Evolutionary conservation across 2,888 invertebrate species (phyloP).

Genomic region (Trachelus stipa): DNA sequence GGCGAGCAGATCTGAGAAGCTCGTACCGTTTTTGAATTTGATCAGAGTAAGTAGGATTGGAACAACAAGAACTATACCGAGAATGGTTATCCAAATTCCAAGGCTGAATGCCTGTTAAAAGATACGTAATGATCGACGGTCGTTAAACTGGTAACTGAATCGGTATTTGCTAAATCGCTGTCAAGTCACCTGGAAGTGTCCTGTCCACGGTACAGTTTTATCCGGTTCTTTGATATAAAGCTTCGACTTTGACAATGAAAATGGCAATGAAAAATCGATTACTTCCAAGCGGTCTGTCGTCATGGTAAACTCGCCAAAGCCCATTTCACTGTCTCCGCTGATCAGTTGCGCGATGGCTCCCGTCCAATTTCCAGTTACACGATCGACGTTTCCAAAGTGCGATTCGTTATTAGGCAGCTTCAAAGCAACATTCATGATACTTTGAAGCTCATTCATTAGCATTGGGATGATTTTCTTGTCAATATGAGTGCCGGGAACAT

Average conservation of each 20-base stretch:
- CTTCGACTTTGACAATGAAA: conserved; percentile 23
- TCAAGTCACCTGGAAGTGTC: conserved; percentile 37
- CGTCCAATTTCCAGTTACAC: conserved; percentile 26
- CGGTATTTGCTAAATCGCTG: no score
- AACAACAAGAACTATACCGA: conserved; percentile 9
- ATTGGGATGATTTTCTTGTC: no score
- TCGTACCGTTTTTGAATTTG: background rate
- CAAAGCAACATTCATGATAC: no score
- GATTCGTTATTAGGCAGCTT: conserved; percentile 15
- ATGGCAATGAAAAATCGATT: conserved; percentile 41
- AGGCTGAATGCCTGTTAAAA: conserved; percentile 11
- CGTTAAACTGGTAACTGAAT: background rate
- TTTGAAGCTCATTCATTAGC: no score
- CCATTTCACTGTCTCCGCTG: conserved; percentile 31
- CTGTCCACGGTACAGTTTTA: conserved; percentile 32
- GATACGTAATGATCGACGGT: background rate
- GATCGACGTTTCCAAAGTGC: conserved; percentile 7
- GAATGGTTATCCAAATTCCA: conserved; percentile 18
- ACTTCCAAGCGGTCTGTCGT: conserved; percentile 27
- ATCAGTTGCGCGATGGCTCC: conserved; percentile 37
- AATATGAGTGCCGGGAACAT: no score
- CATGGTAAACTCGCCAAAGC: conserved; percentile 41
- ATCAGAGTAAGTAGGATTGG: conserved; percentile 16
- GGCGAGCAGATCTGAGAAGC: background rate
- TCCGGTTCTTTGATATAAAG: conserved; percentile 31